Base-by-base conservation (phyloP, 1,140 invertebrate genomes). In the Penaeus vannamei region DNA sequence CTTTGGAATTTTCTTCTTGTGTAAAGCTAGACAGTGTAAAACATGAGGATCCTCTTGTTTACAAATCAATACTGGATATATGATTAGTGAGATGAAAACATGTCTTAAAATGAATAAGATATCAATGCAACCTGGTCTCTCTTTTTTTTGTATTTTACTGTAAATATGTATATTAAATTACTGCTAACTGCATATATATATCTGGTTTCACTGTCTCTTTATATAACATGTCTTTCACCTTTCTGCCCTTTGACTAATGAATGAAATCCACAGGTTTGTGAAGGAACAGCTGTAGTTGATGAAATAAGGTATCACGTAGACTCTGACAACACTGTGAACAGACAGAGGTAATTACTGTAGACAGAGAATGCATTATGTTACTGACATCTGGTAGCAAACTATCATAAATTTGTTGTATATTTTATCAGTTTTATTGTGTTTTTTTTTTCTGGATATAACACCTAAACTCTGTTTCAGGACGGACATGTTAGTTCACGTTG, bases 401-500 rank as follows among this genome's bases (percentile, higher is more conserved):
- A 53, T 53, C 17, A 53, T 53, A 53, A 53, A 10, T 53, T 53
- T 12, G 53, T 53, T 17, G 14, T 53, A 53, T 10, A 53, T 14
- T 14, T 53, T 7, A 42, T 7, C 36, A 42, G 36, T 7, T 42
- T n/a, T n/a, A 10, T 10, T 10, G 10, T 46, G 10, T 46, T 3
- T 5, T 53, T 53, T 53, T 53, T 12, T 53, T 8, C 1, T 14
- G 53, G 53, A 12, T 53, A 53, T 42, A 53, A 53, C 17, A 53
- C 53, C 5, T 53, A 53, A 53, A 53, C 53, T 53, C 53, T 53
- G 14, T 53, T 53, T 29, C 91, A 97, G 97, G 96, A 97, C 96
- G 92, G 97, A 98, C 92, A 95, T 98, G 93, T 97, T 97, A 92
- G 94, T 98, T 85, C 96, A 97, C 92, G 96, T 97, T 0, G 96